phyloP scores from a whole-genome alignment of 2,113 vertebrate genomes.

The Recurvirostra avosetta region DNA sequence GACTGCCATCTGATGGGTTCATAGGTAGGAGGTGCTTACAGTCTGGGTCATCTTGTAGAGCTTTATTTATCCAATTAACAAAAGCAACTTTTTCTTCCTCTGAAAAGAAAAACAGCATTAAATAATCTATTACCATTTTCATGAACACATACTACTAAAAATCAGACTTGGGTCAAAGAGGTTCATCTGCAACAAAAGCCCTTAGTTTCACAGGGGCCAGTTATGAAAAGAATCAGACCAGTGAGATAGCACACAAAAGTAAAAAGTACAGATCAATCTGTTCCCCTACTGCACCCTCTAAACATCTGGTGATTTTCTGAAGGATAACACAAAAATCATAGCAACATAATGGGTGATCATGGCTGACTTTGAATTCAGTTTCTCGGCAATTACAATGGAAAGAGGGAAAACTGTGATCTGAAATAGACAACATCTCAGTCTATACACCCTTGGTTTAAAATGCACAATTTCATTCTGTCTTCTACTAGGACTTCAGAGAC shows the following conservation, averaged over 20 bases:
- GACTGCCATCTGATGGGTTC: conserved; percentile 83
- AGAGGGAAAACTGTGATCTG: background rate
- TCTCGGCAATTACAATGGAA: background rate
- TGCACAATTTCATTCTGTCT: background rate
- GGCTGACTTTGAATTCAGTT: background rate
- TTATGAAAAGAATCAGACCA: background rate
- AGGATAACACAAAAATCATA: background rate
- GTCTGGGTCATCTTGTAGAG: conserved; percentile 88
- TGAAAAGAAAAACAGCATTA: conserved; percentile 58
- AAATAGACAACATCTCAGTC: background rate
- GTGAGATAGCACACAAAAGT: background rate
- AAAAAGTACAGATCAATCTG: background rate
- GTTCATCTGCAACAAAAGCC: background rate
- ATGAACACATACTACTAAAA: background rate
- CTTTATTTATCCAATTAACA: conserved; percentile 98
- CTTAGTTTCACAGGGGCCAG: background rate
- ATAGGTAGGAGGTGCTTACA: conserved; percentile 91
- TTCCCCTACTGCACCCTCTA: background rate
- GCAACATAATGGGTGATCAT: background rate
- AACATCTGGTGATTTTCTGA: background rate
- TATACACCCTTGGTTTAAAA: background rate
- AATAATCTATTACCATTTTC: background rate
- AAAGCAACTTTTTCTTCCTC: conserved; percentile 99
- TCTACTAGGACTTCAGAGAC: background rate
- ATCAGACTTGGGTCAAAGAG: background rate